Evolutionary conservation across 2,113 vertebrate genomes (phyloP).

Genomic region (Rhinopomastus cyanomelas): DNA sequence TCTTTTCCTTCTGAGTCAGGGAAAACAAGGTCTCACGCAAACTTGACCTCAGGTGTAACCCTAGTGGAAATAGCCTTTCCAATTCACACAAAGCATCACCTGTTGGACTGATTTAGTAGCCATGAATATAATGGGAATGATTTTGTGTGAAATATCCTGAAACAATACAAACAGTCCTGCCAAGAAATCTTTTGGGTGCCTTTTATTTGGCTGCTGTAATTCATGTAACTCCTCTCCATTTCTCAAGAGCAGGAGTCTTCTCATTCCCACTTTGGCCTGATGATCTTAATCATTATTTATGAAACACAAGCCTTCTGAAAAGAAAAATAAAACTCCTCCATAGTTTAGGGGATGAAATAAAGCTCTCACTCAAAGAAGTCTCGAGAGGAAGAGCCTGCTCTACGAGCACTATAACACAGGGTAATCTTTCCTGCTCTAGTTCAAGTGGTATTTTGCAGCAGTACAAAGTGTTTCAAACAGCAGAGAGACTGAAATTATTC

Average conservation of each 20-base stretch:
- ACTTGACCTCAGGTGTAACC: background rate
- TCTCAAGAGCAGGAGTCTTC: background rate
- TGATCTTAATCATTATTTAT: background rate
- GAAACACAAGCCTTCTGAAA: background rate
- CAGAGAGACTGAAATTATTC: background rate
- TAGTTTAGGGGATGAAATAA: background rate
- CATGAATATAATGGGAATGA: background rate
- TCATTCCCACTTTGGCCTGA: background rate
- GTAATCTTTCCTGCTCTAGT: slow-evolving; percentile 7
- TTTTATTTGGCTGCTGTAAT: background rate
- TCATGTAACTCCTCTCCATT: background rate
- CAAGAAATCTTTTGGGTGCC: background rate
- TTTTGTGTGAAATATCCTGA: background rate
- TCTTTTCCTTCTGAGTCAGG: background rate
- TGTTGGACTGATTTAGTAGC: background rate
- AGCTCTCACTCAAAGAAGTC: background rate
- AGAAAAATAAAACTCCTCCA: background rate
- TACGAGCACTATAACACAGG: background rate
- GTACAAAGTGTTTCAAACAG: background rate
- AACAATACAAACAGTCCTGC: background rate
- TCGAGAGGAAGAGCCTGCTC: background rate
- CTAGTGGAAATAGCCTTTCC: background rate
- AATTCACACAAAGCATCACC: background rate
- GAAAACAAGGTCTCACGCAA: background rate
- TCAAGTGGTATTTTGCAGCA: background rate